These are phyloP conservation scores for Potorous gilbertii DNA, from an alignment of 2,797 vertebrate species.

Conservation along the genomic window DNA sequence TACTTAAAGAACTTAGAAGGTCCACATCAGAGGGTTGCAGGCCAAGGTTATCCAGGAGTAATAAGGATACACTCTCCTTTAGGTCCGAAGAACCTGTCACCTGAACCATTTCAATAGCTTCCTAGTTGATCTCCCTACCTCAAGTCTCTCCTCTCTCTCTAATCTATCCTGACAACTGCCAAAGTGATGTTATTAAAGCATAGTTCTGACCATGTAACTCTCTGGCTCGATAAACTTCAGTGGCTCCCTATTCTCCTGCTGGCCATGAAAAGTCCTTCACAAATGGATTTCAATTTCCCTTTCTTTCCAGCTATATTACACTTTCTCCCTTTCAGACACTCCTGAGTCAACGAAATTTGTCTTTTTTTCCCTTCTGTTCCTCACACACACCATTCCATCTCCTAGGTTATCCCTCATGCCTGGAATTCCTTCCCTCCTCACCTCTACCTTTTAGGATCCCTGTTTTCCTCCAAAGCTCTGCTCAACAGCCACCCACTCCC, in stretches of 20 bases:
- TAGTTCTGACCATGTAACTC: not conserved
- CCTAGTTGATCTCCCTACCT: not conserved
- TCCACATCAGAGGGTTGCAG: constrained; percentile 24
- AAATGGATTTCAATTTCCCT: not conserved
- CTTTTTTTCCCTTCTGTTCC: not conserved
- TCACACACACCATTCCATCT: not conserved
- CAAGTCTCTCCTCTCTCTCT: not conserved
- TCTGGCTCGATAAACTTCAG: not conserved
- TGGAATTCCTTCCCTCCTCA: not conserved
- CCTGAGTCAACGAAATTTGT: not conserved
- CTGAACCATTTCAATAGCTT: not conserved
- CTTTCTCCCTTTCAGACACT: not conserved
- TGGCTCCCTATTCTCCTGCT: not conserved
- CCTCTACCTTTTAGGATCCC: not conserved
- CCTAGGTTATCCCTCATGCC: too few species aligned
- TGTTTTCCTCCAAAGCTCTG: not conserved
- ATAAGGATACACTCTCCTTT: not conserved
- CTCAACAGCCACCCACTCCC: not conserved
- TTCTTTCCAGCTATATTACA: not conserved
- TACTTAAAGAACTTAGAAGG: constrained; percentile 13
- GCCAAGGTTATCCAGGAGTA: constrained; percentile 13
- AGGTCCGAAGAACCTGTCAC: not conserved
- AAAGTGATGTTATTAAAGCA: not conserved
- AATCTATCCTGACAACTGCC: not conserved
- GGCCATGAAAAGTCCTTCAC: not conserved